Conservation (phyloP, 2,113 vertebrate species). For the Ptyas mucosa region DNA sequence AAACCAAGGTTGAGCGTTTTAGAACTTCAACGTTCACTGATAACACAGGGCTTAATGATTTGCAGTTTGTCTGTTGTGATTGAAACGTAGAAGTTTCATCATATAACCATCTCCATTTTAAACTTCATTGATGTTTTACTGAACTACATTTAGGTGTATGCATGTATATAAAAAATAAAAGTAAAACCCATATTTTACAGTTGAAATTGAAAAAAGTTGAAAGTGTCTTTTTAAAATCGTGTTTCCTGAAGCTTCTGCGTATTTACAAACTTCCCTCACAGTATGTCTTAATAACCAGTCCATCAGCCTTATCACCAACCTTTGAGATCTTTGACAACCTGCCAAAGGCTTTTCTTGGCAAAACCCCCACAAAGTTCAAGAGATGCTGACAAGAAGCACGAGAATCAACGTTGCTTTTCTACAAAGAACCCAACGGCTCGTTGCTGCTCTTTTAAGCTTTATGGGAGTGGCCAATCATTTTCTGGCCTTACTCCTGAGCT, state of each 20-base stretch:
- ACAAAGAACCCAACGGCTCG: too few relatives aligned
- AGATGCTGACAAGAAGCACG: too few relatives aligned
- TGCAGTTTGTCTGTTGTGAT: conserved; percentile 56
- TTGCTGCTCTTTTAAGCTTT: too few relatives aligned
- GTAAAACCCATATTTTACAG: fast-evolving
- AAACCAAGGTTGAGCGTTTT: conserved; percentile 42
- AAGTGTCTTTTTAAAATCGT: not conserved
- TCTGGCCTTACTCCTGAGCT: too few relatives aligned
- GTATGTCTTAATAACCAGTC: too few relatives aligned
- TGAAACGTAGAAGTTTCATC: not conserved
- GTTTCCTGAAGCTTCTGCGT: not conserved
- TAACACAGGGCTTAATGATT: conserved; percentile 51
- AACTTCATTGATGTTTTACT: not conserved
- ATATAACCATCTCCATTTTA: not conserved
- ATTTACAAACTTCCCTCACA: not conserved
- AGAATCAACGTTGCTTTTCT: too few relatives aligned
- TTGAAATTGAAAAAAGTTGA: not conserved
- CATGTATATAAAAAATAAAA: not conserved
- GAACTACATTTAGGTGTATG: not conserved
- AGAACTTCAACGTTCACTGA: too few relatives aligned
- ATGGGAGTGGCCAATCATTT: too few relatives aligned
- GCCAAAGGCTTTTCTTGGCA: too few relatives aligned
- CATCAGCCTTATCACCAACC: too few relatives aligned
- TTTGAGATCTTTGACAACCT: too few relatives aligned
- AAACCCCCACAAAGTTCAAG: too few relatives aligned